Evolutionary conservation across 2,888 invertebrate genomes (phyloP), one percentile per base, ranked within the genome.

Genomic region (Tenthredo amoena): DNA sequence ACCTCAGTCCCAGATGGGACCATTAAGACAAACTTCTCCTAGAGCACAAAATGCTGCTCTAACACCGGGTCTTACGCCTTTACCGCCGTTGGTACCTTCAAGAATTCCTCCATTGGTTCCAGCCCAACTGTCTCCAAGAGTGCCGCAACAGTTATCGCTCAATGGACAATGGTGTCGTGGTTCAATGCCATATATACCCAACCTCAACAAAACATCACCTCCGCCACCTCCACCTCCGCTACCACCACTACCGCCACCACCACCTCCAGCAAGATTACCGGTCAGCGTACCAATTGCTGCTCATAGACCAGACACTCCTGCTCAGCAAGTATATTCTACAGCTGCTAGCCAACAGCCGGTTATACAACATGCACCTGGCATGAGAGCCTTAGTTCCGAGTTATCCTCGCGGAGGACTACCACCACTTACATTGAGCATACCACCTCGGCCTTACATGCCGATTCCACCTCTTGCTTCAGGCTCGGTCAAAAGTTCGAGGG

Each of bases 311-410:
- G 93, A 93, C 9, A 84, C 89, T 1, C 88, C 90, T 0, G 79
- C 87, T 0, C 92, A 92, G 62, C 93, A 93, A 47, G 91, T 93
- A 9, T 93, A 93, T 43, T 93, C 93, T 1, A 92, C 93, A 0
- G 92, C 93, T 3, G 90, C 91, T 2, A 92, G 90, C 79, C 93
- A 92, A 81, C 93, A 93, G 34, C 93, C 93, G 2, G 93, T 93
- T 0, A 93, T 93, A 40, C 93, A 93, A 68, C 93, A 93, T 34
- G 93, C 93, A 7, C 91, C 93, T 0, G 92, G 93, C 3, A 93
- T 93, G 93, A 88, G 92, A 71, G 93, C 93, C 0, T 86, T 92
- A 0, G 91, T 90, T 0, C 92, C 93, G 0, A 92, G 90, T 79
- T 93, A 93, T 88, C 93, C 93, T 0, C 89, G 92, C 0, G 91